Conservation (phyloP, 2,888 invertebrate genomes). For the Xestia c-nigrum region DNA sequence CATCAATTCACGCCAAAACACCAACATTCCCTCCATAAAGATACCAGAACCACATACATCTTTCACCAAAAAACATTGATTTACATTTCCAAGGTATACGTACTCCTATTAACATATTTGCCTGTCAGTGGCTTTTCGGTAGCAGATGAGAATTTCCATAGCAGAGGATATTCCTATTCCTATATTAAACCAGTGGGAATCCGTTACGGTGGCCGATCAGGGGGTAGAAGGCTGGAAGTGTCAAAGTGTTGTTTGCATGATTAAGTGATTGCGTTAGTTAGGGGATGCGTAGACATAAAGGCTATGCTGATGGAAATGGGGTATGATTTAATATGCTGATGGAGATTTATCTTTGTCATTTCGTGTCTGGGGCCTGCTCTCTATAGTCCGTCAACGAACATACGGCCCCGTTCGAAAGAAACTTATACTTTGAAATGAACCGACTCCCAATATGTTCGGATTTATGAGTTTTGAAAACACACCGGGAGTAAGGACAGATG, state of each 20-base stretch:
- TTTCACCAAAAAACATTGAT: constrained; percentile 63
- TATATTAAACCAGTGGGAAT: constrained; percentile 18
- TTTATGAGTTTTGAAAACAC: too few relatives aligned
- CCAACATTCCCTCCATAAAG: constrained; percentile 22
- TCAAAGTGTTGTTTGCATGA: constrained; percentile 52
- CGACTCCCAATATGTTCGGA: too few relatives aligned
- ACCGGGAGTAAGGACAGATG: too few relatives aligned
- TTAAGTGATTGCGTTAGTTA: constrained; percentile 43
- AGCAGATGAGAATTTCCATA: constrained; percentile 58
- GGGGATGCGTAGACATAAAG: constrained; percentile 4
- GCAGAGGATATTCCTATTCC: constrained; percentile 36
- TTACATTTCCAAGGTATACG: constrained; percentile 60
- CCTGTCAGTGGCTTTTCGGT: constrained; percentile 36
- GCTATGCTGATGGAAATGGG: not conserved
- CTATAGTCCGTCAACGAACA: too few relatives aligned
- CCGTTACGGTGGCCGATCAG: constrained; percentile 39
- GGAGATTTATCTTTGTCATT: not conserved
- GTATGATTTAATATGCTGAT: not conserved
- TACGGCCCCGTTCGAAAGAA: too few relatives aligned
- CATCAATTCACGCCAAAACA: constrained; percentile 2
- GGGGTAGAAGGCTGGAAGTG: constrained; percentile 11
- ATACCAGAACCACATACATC: constrained; percentile 9
- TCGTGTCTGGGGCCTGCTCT: too few relatives aligned
- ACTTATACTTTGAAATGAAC: too few relatives aligned
- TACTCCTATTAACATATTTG: constrained; percentile 63